phyloP scores from a whole-genome alignment of 2,113 vertebrate species.

The Notarius lentiginosus region DNA sequence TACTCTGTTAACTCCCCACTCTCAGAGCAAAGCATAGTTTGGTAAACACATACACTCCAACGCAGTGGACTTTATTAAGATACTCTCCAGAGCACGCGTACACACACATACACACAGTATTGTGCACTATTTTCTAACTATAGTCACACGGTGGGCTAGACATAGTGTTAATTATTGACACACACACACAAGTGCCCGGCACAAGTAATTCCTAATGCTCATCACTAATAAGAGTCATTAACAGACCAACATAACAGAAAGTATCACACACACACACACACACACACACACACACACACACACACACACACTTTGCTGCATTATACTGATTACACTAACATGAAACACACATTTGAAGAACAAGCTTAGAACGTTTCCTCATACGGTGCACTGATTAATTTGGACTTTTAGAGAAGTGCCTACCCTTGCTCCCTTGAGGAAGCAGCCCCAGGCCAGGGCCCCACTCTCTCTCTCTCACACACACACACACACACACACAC shows the following conservation, averaged over 20 bases:
- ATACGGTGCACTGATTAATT: neutral
- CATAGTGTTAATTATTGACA: neutral
- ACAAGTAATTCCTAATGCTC: neutral
- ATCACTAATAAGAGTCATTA: neutral
- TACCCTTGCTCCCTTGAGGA: conserved; percentile 31
- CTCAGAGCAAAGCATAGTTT: neutral
- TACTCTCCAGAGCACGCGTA: neutral
- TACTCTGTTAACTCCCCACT: neutral
- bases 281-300: neutral
- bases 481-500: conserved; percentile 25
- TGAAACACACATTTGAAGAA: neutral
- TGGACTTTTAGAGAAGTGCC: conserved; percentile 3
- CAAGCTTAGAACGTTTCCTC: neutral
- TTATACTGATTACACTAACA: neutral
- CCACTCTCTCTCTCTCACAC: neutral
- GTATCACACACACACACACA: neutral
- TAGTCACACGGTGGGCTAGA: neutral
- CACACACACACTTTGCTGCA: neutral
- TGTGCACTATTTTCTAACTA: neutral
- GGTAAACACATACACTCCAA: neutral
- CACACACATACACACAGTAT: conserved; percentile 1
- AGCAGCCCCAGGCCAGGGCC: conserved; percentile 58
- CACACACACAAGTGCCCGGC: neutral
- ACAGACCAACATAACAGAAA: neutral
- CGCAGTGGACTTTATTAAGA: neutral